Evolutionary conservation across 2,888 invertebrate genomes (phyloP).

Genomic region (Lepas anatifera): DNA sequence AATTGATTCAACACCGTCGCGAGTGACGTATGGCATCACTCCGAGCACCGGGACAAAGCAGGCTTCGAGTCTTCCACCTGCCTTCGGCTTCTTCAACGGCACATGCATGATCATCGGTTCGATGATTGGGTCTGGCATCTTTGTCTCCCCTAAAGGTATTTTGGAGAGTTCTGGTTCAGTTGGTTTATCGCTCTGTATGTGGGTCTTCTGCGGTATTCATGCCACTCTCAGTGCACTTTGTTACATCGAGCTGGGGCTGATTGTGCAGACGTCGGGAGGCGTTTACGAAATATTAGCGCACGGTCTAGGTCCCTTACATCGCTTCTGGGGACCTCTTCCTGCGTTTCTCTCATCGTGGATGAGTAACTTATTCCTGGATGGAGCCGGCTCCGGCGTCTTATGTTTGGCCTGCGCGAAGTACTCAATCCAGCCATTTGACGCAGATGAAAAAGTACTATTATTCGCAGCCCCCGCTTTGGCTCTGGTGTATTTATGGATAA

Average conservation of each 20-base stretch:
- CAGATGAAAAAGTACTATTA: slow-evolving; percentile 24
- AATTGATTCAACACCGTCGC: no score
- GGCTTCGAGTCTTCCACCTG: no score
- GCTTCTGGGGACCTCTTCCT: no score
- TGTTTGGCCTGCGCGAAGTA: slow-evolving; percentile 65
- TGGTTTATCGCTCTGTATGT: slow-evolving; percentile 61
- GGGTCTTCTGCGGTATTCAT: slow-evolving; percentile 63
- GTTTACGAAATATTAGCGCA: slow-evolving; percentile 67
- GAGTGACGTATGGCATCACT: no score
- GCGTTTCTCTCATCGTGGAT: slow-evolving; percentile 67
- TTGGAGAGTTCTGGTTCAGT: slow-evolving; percentile 63
- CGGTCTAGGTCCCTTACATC: slow-evolving; percentile 49
- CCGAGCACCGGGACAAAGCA: no score
- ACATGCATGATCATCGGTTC: slow-evolving; percentile 71
- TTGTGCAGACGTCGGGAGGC: slow-evolving; percentile 68
- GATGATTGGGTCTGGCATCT: slow-evolving; percentile 82
- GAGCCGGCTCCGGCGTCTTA: slow-evolving; percentile 64
- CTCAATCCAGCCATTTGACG: slow-evolving; percentile 30
- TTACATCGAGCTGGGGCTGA: slow-evolving; percentile 69
- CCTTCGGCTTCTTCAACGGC: slow-evolving; percentile 62
- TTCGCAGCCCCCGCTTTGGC: slow-evolving; percentile 25
- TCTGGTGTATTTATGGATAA: background rate
- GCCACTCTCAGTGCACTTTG: slow-evolving; percentile 68
- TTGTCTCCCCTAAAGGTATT: slow-evolving; percentile 68
- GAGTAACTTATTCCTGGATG: slow-evolving; percentile 56